Percentiles rank a stretch among this genome's conserved stretches.
Evolutionary conservation across 2,888 invertebrate species (phyloP).

Genomic region (Diplolepis rosae): DNA sequence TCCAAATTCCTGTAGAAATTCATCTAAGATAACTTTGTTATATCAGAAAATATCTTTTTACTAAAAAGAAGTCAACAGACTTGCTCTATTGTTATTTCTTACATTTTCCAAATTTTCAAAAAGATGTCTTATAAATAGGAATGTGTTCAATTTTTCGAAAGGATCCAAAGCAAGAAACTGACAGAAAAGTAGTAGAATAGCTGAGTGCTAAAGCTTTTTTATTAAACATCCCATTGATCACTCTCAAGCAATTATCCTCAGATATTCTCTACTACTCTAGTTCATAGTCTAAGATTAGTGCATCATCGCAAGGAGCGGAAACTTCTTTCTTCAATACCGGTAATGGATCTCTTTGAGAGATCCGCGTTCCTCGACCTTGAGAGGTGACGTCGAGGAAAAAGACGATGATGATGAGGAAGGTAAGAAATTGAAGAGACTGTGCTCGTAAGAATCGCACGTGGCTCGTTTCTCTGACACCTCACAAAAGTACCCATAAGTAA

Average conservation of each 20-base stretch:
- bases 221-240: not conserved
- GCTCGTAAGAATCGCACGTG: conserved; percentile 28
- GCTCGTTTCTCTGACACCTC: conserved; percentile 31
- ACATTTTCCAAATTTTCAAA: too few species aligned
- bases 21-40: too few species aligned
- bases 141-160: too few species aligned
- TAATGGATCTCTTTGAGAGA: conserved; percentile 10
- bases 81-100: too few species aligned
- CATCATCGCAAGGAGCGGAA: conserved; percentile 3
- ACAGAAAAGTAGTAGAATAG: too few species aligned
- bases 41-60: too few species aligned
- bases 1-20: too few species aligned
- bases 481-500: conserved; percentile 34
- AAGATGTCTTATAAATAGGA: too few species aligned
- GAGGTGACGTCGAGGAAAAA: not conserved
- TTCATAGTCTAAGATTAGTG: too few species aligned
- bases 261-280: not conserved
- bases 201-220: too few species aligned
- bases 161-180: too few species aligned
- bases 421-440: conserved; percentile 14
- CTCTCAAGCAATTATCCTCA: not conserved
- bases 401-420: conserved; percentile 1
- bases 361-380: conserved; percentile 17
- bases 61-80: too few species aligned
- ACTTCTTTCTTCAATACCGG: not conserved